Conservation (phyloP, 2,888 invertebrate genomes). For the Oligia latruncula region DNA sequence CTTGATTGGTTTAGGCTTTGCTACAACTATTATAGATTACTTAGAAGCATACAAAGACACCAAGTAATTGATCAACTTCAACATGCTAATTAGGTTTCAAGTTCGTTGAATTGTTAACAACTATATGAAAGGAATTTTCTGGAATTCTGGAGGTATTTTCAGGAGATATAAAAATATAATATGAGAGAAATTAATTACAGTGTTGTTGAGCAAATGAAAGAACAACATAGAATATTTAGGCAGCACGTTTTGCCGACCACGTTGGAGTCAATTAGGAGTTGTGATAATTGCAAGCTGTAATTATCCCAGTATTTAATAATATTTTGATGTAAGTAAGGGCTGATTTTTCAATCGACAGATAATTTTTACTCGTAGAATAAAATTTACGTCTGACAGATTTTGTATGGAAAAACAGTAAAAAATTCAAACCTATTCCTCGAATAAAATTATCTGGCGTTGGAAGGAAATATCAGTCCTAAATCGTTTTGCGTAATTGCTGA, state of each 20-base stretch:
- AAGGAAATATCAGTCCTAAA: background rate
- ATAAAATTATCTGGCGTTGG: too few relatives aligned
- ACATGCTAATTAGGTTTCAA: conserved; percentile 15
- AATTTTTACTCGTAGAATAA: too few relatives aligned
- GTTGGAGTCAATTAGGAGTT: conserved; percentile 36
- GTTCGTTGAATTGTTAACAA: conserved; percentile 24
- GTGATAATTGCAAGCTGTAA: conserved; percentile 34
- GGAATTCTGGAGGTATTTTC: conserved; percentile 33
- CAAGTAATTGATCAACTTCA: conserved; percentile 21
- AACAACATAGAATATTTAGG: conserved; percentile 45
- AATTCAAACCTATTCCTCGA: too few relatives aligned
- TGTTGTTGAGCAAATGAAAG: conserved; percentile 50
- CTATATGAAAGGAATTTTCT: conserved; percentile 12
- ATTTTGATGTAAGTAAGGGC: background rate
- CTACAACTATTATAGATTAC: conserved; percentile 45
- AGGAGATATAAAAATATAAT: conserved; percentile 25
- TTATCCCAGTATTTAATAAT: background rate
- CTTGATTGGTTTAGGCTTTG: conserved; percentile 63
- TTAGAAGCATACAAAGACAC: conserved; percentile 20
- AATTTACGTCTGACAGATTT: too few relatives aligned
- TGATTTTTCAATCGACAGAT: too few relatives aligned
- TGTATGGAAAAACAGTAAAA: too few relatives aligned
- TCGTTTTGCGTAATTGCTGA: conserved; percentile 4
- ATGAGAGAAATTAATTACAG: conserved; percentile 38
- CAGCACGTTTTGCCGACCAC: conserved; percentile 24